Evolutionary conservation across 2,888 invertebrate genomes (phyloP), one percentile per base, ranked within the genome.

Genomic region (Noctuana brunneofusca): DNA sequence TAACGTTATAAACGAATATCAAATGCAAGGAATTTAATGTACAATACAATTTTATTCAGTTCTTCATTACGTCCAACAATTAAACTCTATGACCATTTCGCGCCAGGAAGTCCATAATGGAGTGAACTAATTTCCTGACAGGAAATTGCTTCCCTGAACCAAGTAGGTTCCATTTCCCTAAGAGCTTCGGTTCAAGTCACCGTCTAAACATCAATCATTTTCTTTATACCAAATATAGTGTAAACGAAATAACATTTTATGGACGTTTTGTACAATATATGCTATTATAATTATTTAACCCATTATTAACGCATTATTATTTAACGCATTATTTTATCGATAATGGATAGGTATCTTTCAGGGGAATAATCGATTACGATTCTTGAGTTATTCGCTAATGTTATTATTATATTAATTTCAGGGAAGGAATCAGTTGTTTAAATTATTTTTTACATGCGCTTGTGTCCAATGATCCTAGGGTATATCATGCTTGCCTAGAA

Each of bases 121-220:
- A 71, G 75, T 80, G 79, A 83, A 78, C 79, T 83, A 85, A 89
- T 89, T 89, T 90, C 89, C 90, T 79, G 71, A 68, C 68, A 83
- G 89, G 89, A 90, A 89, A 90, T 89, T 87, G 83, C 81, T 78
- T 78, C 71, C 70, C 76, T 76, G 75, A 49, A 43, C 71, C 75
- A 73, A 78, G 73, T 69, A 69, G 64, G 54, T 52, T 50, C 48
- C 48, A 48, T 48, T 48, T 48, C 48, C 48, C 20, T 53, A 49
- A 49, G 49, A 49, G 49, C 27, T 12, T 24, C 14, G 49, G 14
- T 27, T 49, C 72, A 71, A 78, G 82, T 81, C 81, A 80, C 72
- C 72, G 70, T 65, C 49, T 59, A 58, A 66, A 75, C 84, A 83
- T 84, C 79, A 81, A 86, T 87, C 86, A 71, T 68, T 60, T 66